phyloP scores from a whole-genome alignment of 23 tunicate genomes.

The Oikopleura vanhoeffeni region DNA sequence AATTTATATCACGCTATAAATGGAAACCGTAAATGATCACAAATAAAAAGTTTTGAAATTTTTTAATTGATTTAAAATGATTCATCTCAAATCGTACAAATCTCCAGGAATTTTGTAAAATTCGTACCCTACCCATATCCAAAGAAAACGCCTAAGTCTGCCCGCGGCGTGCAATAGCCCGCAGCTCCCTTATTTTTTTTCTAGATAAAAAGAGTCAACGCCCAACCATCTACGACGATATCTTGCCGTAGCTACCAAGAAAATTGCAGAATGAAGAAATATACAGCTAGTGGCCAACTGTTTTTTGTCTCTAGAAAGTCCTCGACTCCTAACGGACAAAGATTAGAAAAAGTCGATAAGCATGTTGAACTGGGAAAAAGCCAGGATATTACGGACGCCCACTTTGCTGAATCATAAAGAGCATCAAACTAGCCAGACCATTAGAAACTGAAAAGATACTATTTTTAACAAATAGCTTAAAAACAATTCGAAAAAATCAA shows the following conservation, averaged over 20 bases:
- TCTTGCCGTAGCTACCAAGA: conserved; percentile 14
- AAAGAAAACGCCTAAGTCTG: background rate
- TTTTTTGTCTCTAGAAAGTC: background rate
- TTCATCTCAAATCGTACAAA: no score
- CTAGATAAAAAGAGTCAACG: background rate
- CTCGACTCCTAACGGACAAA: background rate
- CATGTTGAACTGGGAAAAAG: background rate
- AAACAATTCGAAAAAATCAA: no score
- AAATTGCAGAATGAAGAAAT: conserved; percentile 15
- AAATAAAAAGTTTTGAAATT: no score
- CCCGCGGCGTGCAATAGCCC: background rate
- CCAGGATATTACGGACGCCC: background rate
- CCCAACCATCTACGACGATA: conserved; percentile 12
- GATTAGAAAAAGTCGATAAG: background rate
- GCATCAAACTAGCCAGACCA: no score
- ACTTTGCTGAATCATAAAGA: background rate
- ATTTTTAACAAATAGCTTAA: no score
- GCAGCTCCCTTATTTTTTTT: background rate
- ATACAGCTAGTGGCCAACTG: background rate
- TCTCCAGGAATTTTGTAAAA: no score
- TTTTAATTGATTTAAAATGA: no score
- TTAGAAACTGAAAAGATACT: conserved; percentile 5
- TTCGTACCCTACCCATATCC: no score
- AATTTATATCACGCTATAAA: no score
- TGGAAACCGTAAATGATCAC: no score